Base-by-base conservation (phyloP, 1,140 invertebrate genomes). In the Panonychus citri region DNA sequence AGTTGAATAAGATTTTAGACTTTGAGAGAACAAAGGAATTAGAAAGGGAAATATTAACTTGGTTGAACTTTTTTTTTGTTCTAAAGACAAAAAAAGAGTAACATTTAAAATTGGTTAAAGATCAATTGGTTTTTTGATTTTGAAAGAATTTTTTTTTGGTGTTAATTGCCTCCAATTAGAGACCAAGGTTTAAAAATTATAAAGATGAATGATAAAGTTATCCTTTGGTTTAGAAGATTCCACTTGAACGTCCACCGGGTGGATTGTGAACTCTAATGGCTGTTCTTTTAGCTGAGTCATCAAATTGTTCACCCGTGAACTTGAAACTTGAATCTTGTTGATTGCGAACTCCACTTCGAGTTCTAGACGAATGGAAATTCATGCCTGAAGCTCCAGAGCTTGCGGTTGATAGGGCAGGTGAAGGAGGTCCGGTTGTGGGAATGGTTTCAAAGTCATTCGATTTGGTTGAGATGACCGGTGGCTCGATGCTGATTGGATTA, bases 321-420 rank as follows among this genome's bases (percentile, higher is more conserved):
- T 85, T 85, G 74, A 96, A 94, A 55, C 84, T 86, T 43, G 88
- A 89, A 64, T 89, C 86, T 68, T 95, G 89, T 66, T 90, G 74
- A 70, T 94, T 85, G 54, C 87, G 75, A 30, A 69, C 84, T 75
- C 62, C 86, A 56, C 69, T 64, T 54, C 67, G 63, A 30, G 73
- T 74, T 34, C 67, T 67, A 39, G 66, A 66, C 55, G 71, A 57
- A 62, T 72, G 67, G 59, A 68, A 66, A 59, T 66, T 64, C 52
- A 58, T 62, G 13, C 17, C 17, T 1, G 54, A 42, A 12, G 13
- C 13, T n/a, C 40, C 40, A 17, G 54, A 55, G 21, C 26, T 66
- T 57, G 7, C 70, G 66, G 25, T 59, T 34, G 48, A 26, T 3
- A 25, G 25, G 7, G 27, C 49, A 13, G 48, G 28, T 25, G 34